These are phyloP conservation scores for Ceratosolen solmsi DNA, from an alignment of 1,140 invertebrate genomes.

Conservation along the genomic window DNA sequence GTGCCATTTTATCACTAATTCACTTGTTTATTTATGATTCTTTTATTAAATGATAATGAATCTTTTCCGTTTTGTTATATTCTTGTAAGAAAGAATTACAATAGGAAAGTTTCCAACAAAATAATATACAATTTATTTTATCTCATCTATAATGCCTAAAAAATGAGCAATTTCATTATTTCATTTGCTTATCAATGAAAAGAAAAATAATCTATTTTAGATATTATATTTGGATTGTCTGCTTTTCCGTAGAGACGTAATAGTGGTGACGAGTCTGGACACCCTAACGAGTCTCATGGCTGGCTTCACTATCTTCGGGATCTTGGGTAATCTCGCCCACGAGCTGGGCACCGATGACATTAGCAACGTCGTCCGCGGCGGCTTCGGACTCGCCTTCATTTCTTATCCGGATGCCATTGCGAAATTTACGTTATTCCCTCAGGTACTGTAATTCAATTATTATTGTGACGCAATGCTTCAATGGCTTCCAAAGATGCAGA, in stretches of 20 bases:
- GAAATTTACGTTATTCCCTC: slow-evolving; percentile 83
- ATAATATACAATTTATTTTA: too few relatives aligned
- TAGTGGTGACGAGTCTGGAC: slow-evolving; percentile 82
- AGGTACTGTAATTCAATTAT: slow-evolving; percentile 71
- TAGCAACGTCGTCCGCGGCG: slow-evolving; percentile 77
- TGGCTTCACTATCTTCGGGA: slow-evolving; percentile 87
- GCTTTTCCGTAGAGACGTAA: slow-evolving; percentile 75
- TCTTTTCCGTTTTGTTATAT: not conserved
- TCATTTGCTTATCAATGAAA: too few relatives aligned
- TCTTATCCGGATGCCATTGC: slow-evolving; percentile 92
- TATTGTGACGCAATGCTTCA: too few relatives aligned
- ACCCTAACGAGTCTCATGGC: slow-evolving; percentile 85
- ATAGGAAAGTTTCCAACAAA: too few relatives aligned
- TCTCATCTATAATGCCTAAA: too few relatives aligned
- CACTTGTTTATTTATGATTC: not conserved
- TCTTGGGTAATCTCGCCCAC: slow-evolving; percentile 81
- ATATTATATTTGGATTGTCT: not conserved
- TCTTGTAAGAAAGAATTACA: too few relatives aligned
- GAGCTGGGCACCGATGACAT: slow-evolving; percentile 76
- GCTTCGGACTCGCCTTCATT: slow-evolving; percentile 85
- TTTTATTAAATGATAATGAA: not conserved
- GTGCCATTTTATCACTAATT: not conserved
- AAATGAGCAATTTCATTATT: too few relatives aligned
- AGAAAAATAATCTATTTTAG: too few relatives aligned
- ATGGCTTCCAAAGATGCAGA: too few relatives aligned